Evolutionary conservation across 2,888 invertebrate genomes (phyloP), one percentile per base, ranked within the genome.

Genomic region (Periphyllus acericola): DNA sequence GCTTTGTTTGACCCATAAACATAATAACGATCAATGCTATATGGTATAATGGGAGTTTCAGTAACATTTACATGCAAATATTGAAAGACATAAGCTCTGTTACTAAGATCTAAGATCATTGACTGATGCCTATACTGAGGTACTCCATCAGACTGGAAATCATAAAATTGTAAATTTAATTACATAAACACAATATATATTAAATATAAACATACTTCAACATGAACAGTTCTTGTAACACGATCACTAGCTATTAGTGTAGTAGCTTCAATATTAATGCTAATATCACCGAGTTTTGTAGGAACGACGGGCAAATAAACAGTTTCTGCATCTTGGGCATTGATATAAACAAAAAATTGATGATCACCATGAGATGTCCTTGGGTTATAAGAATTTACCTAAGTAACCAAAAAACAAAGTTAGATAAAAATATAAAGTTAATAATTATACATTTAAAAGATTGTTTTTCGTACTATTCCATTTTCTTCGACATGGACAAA

Each of bases 51-150:
- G 4, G 99, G 97, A 1, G 96, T 96, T 92, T 99, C 98, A 0
- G 98, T 98, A 11, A 99, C 95, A 92, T 98, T 97, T 1, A 98
- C 96, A 92, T 98, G 97, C 95, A 99, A 95, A 92, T 98, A 98
- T 91, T 98, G 98, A 92, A 98, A 95, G 83, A 96, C 95, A 92
- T 96, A 96, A 0, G 97, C 97, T 68, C 97, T 94, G 92, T 96
- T 98, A 90, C 97, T 98, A 89, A 99, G 93, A 93, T 99, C 98
- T 19, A 99, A 93, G 0, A 99, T 93, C 79, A 97, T 94, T 0
- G 98, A 96, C 90, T 98, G 97, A 93, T 99, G 98, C 0, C 97
- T 94, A 92, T 96, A 94, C 91, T 98, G 98, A 0, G 97, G 96
- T 3, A 98, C 92, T 21, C 99, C 99, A 92, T 99, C 98, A 11